Percentiles rank a stretch among this genome's conserved stretches.
phyloP scores from a whole-genome alignment of 1,140 invertebrate genomes.

The Orius insidiosus region DNA sequence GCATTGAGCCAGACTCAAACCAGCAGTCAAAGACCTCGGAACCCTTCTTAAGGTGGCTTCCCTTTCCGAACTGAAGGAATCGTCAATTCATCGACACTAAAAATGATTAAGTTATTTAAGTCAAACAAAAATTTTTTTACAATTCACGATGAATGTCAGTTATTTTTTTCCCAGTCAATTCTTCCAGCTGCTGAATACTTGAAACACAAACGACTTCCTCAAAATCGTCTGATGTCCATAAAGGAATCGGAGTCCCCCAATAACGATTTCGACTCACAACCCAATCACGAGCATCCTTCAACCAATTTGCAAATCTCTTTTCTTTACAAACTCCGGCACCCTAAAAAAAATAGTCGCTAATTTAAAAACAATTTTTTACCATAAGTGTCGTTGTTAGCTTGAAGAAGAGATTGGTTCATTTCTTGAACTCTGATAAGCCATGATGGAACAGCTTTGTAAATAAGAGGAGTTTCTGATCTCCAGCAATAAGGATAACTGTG shows the following conservation, averaged over 20 bases:
- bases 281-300: slow-evolving; percentile 95
- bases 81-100: slow-evolving; percentile 71
- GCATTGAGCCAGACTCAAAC: slow-evolving; percentile 99
- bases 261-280: slow-evolving; percentile 92
- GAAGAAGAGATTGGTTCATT: slow-evolving; percentile 66
- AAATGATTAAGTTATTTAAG: slow-evolving; percentile 20
- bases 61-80: slow-evolving; percentile 80
- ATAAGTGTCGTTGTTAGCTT: slow-evolving; percentile 72
- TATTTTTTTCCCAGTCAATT: slow-evolving; percentile 63
- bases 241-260: slow-evolving; percentile 97
- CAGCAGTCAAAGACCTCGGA: slow-evolving; percentile 98
- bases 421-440: slow-evolving; percentile 96
- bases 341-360: slow-evolving; percentile 17
- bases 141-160: slow-evolving; percentile 85
- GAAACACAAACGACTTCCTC: slow-evolving; percentile 90
- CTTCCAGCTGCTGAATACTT: slow-evolving; percentile 78
- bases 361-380: slow-evolving; percentile 35
- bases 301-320: slow-evolving; percentile 97
- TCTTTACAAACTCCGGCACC: slow-evolving; percentile 95
- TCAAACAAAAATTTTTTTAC: slow-evolving; percentile 23
- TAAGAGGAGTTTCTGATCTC: slow-evolving; percentile 95
- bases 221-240: slow-evolving; percentile 90
- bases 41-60: slow-evolving; percentile 66
- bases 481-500: slow-evolving; percentile 99
- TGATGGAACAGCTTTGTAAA: slow-evolving; percentile 95